Base-by-base conservation (phyloP, 2,797 vertebrate genomes). In the Argyrosomus regius region DNA sequence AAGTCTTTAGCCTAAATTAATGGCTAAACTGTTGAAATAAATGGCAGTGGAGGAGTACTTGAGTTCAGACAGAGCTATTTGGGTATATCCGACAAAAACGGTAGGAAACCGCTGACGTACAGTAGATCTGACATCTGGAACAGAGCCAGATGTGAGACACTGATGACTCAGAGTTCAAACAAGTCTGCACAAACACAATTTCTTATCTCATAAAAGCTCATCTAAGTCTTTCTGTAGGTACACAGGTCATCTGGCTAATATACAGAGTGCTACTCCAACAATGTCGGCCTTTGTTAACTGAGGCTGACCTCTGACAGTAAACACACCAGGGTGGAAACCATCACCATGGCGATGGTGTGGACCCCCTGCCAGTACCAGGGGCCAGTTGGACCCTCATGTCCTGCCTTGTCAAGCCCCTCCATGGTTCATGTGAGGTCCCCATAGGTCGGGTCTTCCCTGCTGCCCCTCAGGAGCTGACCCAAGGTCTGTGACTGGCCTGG, bases 231-330 rank as follows among this genome's bases (percentile, higher is more conserved):
- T 75, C 59, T 63, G 35, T 62, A 61, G 73, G 84, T 61, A 31
- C 11, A 66, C 82, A 81, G 80, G 79, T 88, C 92, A 87, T 87
- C 81, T 82, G 85, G 80, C 72, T 90, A 81, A 89, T 89, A 87
- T 74, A 81, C 80, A 18, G 52, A 86, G 68, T 18, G 35, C 75
- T 61, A n/a, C 57, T 56, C 71, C 35, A 54, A 93, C 90, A 91
- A 86, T 81, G 87, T 88, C 84, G 41, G 85, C 72, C 89, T 90
- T 93, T 93, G 91, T 94, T 93, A 86, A 84, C 77, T 84, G 7
- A 49, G 71, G 60, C 62, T 90, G 88, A 94, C 91, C 92, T 91
- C 88, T 90, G 90, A 90, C 92, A 92, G 91, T 87, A 91, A 93
- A 94, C 87, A 90, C 92, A 88, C 85, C 78, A 24, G 91, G 91